Conservation (phyloP, 92 coral and sea anemone genomes). For the Epizoanthus stellaris region DNA sequence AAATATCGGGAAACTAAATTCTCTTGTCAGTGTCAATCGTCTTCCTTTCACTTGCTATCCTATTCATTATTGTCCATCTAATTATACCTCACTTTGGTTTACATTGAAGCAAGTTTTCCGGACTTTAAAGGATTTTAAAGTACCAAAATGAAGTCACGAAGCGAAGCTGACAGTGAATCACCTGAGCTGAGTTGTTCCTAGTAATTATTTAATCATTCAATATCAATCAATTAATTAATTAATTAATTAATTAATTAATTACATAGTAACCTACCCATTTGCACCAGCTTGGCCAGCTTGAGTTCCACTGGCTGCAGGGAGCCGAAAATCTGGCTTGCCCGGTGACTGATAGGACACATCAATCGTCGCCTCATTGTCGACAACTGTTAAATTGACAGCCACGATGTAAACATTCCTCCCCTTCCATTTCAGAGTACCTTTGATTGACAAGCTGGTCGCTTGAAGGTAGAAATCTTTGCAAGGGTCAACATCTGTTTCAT, state of each 20-base stretch:
- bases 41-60: too few species aligned
- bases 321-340: not conserved
- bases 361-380: conserved; percentile 26
- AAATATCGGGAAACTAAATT: too few species aligned
- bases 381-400: conserved; percentile 29
- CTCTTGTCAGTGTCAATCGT: too few species aligned
- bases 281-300: conserved; percentile 27
- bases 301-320: conserved; percentile 30
- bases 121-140: too few species aligned
- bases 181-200: too few species aligned
- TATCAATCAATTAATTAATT: not conserved
- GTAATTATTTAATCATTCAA: too few species aligned
- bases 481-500: conserved; percentile 24
- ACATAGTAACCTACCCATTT: conserved; percentile 5
- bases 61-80: too few species aligned
- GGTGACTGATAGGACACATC: conserved; percentile 24
- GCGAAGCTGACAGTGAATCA: too few species aligned
- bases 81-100: too few species aligned
- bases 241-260: not conserved
- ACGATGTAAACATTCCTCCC: conserved; percentile 33
- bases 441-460: conserved; percentile 31
- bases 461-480: conserved; percentile 32
- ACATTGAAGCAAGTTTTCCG: too few species aligned
- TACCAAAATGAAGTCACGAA: not conserved
- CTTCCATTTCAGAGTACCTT: conserved; percentile 29